Conservation (phyloP, 2,113 vertebrate genomes). For the Girardinichthys multiradiatus region DNA sequence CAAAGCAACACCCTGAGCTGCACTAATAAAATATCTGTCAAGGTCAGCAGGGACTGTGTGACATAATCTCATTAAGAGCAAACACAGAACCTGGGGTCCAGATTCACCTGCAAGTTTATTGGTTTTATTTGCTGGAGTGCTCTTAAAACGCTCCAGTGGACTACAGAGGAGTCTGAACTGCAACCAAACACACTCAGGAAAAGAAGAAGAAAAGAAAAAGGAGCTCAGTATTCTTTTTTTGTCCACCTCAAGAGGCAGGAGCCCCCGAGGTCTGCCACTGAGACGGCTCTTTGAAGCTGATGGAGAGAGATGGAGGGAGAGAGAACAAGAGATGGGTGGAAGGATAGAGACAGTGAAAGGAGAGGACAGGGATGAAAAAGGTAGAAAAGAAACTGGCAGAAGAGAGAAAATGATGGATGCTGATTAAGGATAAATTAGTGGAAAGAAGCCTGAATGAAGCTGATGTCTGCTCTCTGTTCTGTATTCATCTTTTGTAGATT, state of each 20-base stretch:
- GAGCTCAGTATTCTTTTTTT: conserved; percentile 42
- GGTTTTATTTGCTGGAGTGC: conserved; percentile 38
- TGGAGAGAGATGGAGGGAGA: conserved; percentile 54
- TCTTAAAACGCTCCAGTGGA: conserved; percentile 24
- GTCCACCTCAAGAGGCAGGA: conserved; percentile 73
- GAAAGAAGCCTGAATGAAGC: conserved; percentile 12
- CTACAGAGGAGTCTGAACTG: conserved; percentile 39
- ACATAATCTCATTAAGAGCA: conserved; percentile 30
- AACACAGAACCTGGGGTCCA: background rate
- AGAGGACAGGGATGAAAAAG: conserved; percentile 33
- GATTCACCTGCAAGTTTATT: conserved; percentile 42
- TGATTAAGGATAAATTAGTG: conserved; percentile 43
- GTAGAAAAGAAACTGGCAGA: conserved; percentile 17
- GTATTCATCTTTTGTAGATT: background rate
- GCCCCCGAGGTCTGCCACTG: conserved; percentile 65
- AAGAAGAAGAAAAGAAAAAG: conserved; percentile 8
- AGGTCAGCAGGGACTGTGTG: conserved; percentile 22
- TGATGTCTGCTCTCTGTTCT: conserved; percentile 16
- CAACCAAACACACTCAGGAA: conserved; percentile 28
- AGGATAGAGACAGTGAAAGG: conserved; percentile 13
- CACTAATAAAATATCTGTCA: conserved; percentile 10
- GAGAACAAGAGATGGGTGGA: conserved; percentile 4
- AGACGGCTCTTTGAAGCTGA: conserved; percentile 75
- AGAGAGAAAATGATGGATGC: conserved; percentile 29
- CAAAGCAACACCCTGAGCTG: background rate